Base-by-base conservation (phyloP, 1,140 invertebrate species). In the Reticulitermes speratus region DNA sequence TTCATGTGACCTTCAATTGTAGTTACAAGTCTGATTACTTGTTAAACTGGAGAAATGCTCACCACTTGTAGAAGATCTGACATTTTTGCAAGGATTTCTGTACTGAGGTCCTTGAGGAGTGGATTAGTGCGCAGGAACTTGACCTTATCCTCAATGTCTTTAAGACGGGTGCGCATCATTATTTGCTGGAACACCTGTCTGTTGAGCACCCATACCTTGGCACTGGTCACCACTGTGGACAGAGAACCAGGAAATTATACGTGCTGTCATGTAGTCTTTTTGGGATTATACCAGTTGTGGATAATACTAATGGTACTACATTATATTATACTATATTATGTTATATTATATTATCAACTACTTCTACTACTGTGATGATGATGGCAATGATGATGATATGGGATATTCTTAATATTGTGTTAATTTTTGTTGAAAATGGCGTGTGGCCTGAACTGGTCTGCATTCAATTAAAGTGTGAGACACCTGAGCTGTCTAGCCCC, bases 31-130 rank as follows among this genome's bases (percentile, higher is more conserved):
- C 14, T 48, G 14, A 16, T 48, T 48, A 48, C 45, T 48, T 12
- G 19, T 6, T 55, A 21, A 55, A 21, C 19, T 55, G 5, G 19
- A 55, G 14, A 12, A 55, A 21, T 30, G 88, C 91, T 91, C 92
- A 97, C 96, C 90, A 97, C 93, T 92, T 98, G 97, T 65, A 99
- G 91, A 84, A 97, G 95, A 90, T 98, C 97, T 0, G 97, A 96
- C 86, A 99, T 96, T 91, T 98, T 97, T 75, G 94, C 93, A 1
- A 99, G 93, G 82, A 95, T 94, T 85, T 96, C 95, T 59, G 95
- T 93, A n/a, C 95, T 93, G 59, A 99, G 93, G 86, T 95, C 96
- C 89, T 96, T 94, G 44, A 99, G 93, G 44, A 96, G 93, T 1
- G 97, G 96, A 44, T 98, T 97, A 83, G 96, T 97, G 85, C 94